Conservation (phyloP, 2,888 invertebrate species). For the Stenolophus ochropezus region DNA sequence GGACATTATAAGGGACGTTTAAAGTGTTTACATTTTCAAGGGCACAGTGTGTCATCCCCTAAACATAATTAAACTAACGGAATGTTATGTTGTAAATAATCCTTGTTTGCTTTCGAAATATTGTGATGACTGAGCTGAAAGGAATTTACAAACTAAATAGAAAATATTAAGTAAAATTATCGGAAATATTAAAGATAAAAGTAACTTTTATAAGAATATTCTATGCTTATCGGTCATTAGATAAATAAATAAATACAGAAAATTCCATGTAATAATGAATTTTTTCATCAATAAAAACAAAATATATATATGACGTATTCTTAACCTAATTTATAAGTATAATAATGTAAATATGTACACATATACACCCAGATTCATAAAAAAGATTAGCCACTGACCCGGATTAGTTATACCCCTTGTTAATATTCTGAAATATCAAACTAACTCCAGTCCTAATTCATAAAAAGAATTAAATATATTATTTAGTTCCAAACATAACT, state of each 20-base stretch:
- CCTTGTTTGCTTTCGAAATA: not conserved
- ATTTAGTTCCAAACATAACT: too few species aligned
- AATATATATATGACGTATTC: too few species aligned
- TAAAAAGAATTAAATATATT: too few species aligned
- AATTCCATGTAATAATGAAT: too few species aligned
- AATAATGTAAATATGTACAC: too few species aligned
- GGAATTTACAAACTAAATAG: not conserved
- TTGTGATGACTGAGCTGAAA: not conserved
- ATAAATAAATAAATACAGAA: not conserved
- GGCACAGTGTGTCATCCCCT: not conserved
- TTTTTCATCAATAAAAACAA: too few species aligned
- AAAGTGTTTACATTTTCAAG: not conserved
- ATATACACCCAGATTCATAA: too few species aligned
- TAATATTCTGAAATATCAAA: too few species aligned
- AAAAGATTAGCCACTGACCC: too few species aligned
- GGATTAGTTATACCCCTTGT: too few species aligned
- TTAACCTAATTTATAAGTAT: too few species aligned
- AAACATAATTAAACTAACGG: not conserved
- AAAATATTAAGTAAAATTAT: not conserved
- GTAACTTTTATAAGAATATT: not conserved
- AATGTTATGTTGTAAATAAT: not conserved
- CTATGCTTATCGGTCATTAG: not conserved
- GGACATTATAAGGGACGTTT: not conserved
- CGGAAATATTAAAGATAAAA: not conserved
- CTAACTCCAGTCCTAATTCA: too few species aligned